A percentile compares a stretch with the other conserved stretches of the same genome.
Evolutionary conservation across 2,113 vertebrate genomes (phyloP).

Genomic region (Otolemur garnettii): DNA sequence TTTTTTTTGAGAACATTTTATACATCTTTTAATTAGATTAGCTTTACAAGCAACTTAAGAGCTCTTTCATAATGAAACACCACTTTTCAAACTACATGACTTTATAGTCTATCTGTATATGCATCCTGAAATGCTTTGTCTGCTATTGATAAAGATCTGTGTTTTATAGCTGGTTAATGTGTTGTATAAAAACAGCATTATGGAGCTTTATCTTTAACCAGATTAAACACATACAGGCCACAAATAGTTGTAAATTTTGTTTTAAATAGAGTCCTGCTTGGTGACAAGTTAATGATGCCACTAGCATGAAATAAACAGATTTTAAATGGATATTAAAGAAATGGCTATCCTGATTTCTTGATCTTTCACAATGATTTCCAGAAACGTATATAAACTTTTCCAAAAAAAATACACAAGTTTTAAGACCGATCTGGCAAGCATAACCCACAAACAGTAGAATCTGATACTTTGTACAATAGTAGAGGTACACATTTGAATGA

Average conservation of each 20-base stretch:
- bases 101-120: slow-evolving; percentile 85
- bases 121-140: slow-evolving; percentile 87
- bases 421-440: slow-evolving; percentile 85
- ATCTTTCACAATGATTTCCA: slow-evolving; percentile 82
- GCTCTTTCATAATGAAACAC: slow-evolving; percentile 88
- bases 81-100: slow-evolving; percentile 88
- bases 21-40: slow-evolving; percentile 90
- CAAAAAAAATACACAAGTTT: slow-evolving; percentile 77
- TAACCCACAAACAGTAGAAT: slow-evolving; percentile 72
- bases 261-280: slow-evolving; percentile 85
- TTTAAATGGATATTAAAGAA: slow-evolving; percentile 81
- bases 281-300: slow-evolving; percentile 85
- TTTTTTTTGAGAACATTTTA: slow-evolving; percentile 89
- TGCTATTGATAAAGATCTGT: slow-evolving; percentile 87
- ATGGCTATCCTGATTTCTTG: slow-evolving; percentile 80
- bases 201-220: slow-evolving; percentile 89
- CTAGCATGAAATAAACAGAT: slow-evolving; percentile 83
- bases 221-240: slow-evolving; percentile 86
- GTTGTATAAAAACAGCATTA: slow-evolving; percentile 88
- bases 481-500: slow-evolving; percentile 69
- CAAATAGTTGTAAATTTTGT: slow-evolving; percentile 86
- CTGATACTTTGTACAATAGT: slow-evolving; percentile 71
- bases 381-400: slow-evolving; percentile 64
- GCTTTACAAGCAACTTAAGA: slow-evolving; percentile 91
- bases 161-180: slow-evolving; percentile 88